Evolutionary conservation across 2,113 vertebrate species (phyloP).

Genomic region (Indicator maculatus): DNA sequence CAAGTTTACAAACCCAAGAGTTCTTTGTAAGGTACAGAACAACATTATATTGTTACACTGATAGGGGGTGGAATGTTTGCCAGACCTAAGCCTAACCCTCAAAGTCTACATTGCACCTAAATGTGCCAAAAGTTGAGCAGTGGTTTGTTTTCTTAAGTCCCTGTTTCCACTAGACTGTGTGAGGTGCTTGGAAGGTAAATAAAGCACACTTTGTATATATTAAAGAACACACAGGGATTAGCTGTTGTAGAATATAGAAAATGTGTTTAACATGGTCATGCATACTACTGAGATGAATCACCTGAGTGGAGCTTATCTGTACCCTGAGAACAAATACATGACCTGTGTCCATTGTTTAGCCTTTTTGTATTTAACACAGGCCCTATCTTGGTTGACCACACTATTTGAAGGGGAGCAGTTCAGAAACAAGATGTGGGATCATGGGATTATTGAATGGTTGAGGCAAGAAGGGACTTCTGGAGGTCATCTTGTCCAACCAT

Average conservation of each 20-base stretch:
- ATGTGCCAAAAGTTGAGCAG: background rate
- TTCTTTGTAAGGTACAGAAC: background rate
- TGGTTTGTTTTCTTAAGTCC: background rate
- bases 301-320: background rate
- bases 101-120: background rate
- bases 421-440: background rate
- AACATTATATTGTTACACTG: background rate
- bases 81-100: background rate
- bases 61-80: background rate
- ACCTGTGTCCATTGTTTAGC: background rate
- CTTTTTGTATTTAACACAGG: background rate
- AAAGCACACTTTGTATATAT: background rate
- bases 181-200: background rate
- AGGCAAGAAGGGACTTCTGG: background rate
- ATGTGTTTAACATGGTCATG: background rate
- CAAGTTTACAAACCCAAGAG: background rate
- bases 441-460: background rate
- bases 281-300: background rate
- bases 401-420: background rate
- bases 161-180: background rate
- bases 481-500: background rate
- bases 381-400: background rate
- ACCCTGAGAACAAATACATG: background rate
- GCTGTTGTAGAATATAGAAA: background rate
- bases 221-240: accelerated